Evolutionary conservation across 2,888 invertebrate species (phyloP), one percentile per base, ranked within the genome.

Genomic region (Phortica okadai): DNA sequence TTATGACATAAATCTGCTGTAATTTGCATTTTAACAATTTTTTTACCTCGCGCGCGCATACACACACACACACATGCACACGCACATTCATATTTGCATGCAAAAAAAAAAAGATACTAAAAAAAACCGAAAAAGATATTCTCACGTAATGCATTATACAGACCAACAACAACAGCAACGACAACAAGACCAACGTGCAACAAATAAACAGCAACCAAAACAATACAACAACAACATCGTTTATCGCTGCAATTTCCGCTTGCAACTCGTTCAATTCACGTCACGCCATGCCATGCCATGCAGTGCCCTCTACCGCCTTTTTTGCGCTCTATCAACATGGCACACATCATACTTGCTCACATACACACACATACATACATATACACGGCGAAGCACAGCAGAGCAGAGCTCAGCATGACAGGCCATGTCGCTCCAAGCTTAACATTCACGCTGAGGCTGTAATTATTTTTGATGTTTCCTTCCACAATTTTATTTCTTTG

Each of bases 21-120:
- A 84, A 83, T 83, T 83, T 83, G 79, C 82, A 84, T 83, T 83
- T 83, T 77, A 82, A 79, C 82, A 78, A 77, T 67, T 75, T 67
- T 75, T 67, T 54, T 50, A 50, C 50, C 8, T 11, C 8, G 6
- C 14, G 14, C 50, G 14, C 50, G 6, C 8, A 50, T 3, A 50
- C 50, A 50, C 50, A 50, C 50, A 50, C 50, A 50, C 50, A 50
- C 50, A 50, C 5, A 5, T 14, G 5, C 5, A 50, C 50, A 50
- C 14, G 14, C 50, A 50, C 14, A 3, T 11, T 8, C 33, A 11
- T 50, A 50, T 50, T 11, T 50, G 50, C 50, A 50, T 50, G 50
- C 14, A 3, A 8, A 11, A 14, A 50, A 50, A 8, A 50, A 50
- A 50, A 50, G 8, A 50, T 0, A 50, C 14, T 5, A 5, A 33